Conservation (phyloP, 2,797 vertebrate genomes). For the Acanthurus leucopareius region DNA sequence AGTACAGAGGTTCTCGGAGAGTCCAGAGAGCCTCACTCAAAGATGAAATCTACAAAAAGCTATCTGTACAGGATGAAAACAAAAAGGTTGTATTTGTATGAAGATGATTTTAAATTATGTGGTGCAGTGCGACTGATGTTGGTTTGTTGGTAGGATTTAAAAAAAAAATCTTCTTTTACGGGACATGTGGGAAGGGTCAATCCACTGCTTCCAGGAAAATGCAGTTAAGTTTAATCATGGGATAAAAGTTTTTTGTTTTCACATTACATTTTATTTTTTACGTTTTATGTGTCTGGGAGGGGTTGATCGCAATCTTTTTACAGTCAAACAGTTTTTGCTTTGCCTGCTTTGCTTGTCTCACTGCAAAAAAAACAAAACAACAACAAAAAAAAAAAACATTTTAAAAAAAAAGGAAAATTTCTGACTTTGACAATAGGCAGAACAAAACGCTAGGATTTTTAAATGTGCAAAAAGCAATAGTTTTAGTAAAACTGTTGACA, state of each 20-base stretch:
- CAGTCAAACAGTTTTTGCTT: slow-evolving; percentile 89
- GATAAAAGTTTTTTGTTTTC: slow-evolving; percentile 87
- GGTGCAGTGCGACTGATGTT: slow-evolving; percentile 89
- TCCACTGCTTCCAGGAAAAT: slow-evolving; percentile 82
- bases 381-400: slow-evolving; percentile 60
- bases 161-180: slow-evolving; percentile 70
- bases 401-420: slow-evolving; percentile 51
- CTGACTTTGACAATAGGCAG: slow-evolving; percentile 65
- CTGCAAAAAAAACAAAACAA: slow-evolving; percentile 86
- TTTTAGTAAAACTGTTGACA: slow-evolving; percentile 98
- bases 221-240: slow-evolving; percentile 85
- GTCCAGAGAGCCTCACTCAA: slow-evolving; percentile 81
- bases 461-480: slow-evolving; percentile 95
- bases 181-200: slow-evolving; percentile 50
- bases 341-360: slow-evolving; percentile 96
- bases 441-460: slow-evolving; percentile 85
- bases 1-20: slow-evolving; percentile 76
- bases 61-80: slow-evolving; percentile 92
- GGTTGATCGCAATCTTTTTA: slow-evolving; percentile 92
- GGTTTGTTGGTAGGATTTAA: slow-evolving; percentile 24
- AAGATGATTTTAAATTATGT: slow-evolving; percentile 94
- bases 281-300: slow-evolving; percentile 39
- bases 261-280: slow-evolving; percentile 89
- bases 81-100: slow-evolving; percentile 92
- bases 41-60: slow-evolving; percentile 84